Evolutionary conservation across 2,797 vertebrate species (phyloP).

Genomic region (Pseudochirops cupreus): DNA sequence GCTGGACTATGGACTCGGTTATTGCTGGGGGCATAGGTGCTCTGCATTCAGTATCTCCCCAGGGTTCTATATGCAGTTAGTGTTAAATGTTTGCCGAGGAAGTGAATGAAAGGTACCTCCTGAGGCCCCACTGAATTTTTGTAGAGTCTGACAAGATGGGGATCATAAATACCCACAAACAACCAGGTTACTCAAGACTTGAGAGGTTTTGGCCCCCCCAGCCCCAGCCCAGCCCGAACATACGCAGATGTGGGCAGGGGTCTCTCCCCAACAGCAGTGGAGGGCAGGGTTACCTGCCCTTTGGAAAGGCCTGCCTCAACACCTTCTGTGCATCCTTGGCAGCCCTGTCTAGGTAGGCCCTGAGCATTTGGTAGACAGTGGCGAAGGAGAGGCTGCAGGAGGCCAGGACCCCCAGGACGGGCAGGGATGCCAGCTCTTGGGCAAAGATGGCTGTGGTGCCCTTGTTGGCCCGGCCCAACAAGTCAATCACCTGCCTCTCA

Average conservation of each 20-base stretch:
- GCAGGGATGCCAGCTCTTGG: conserved; percentile 35
- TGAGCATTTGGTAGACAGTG: conserved; percentile 57
- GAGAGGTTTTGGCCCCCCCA: not conserved
- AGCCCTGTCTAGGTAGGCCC: not conserved
- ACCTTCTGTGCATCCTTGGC: conserved; percentile 38
- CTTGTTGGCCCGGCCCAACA: conserved; percentile 57
- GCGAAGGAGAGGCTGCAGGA: conserved; percentile 58
- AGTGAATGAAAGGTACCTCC: not conserved
- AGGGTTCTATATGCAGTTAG: not conserved
- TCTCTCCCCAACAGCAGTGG: no score
- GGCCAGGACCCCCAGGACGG: conserved; percentile 44
- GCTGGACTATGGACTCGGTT: not conserved
- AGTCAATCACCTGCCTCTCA: conserved; percentile 50
- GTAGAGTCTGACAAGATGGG: not conserved
- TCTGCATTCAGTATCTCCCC: not conserved
- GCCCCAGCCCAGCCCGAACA: not conserved
- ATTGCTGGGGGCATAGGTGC: no score
- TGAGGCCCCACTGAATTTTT: not conserved
- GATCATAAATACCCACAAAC: not conserved
- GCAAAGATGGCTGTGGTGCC: conserved; percentile 21
- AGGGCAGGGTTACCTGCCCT: not conserved
- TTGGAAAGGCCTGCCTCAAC: conserved; percentile 17
- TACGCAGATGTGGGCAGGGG: not conserved
- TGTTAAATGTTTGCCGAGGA: not conserved
- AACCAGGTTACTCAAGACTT: not conserved